Conservation (phyloP, 2,888 invertebrate species). For the Saturnia pavonia region DNA sequence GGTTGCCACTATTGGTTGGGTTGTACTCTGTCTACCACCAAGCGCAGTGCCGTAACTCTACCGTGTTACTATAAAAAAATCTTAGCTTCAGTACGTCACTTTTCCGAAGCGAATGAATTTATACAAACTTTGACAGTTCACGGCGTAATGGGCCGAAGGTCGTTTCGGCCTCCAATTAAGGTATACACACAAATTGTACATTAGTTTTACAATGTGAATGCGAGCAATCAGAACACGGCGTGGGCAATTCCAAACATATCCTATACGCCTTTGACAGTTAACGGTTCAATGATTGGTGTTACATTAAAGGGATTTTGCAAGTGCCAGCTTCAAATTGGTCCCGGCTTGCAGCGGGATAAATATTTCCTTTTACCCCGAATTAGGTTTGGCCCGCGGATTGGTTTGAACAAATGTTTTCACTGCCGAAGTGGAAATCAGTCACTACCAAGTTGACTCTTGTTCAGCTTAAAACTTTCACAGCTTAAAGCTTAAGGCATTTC, state of each 20-base stretch:
- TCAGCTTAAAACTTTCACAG: too few relatives aligned
- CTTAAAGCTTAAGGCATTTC: too few relatives aligned
- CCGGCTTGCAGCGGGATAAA: neutral
- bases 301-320: conserved; percentile 6
- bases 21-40: too few relatives aligned
- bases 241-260: conserved; percentile 1
- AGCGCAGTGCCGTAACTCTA: too few relatives aligned
- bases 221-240: neutral
- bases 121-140: neutral
- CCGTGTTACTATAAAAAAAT: too few relatives aligned
- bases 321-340: conserved; percentile 9
- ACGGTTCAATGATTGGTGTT: conserved; percentile 4
- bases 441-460: too few relatives aligned
- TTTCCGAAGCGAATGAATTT: too few relatives aligned
- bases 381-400: neutral
- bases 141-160: neutral
- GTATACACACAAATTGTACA: neutral
- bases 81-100: too few relatives aligned
- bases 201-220: neutral
- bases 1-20: too few relatives aligned
- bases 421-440: too few relatives aligned
- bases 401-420: neutral
- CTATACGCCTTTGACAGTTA: neutral
- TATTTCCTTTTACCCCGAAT: neutral
- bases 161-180: neutral